Evolutionary conservation across 1,140 invertebrate species (phyloP), one percentile per base, ranked within the genome.

Genomic region (Druon quercuslanigerum): DNA sequence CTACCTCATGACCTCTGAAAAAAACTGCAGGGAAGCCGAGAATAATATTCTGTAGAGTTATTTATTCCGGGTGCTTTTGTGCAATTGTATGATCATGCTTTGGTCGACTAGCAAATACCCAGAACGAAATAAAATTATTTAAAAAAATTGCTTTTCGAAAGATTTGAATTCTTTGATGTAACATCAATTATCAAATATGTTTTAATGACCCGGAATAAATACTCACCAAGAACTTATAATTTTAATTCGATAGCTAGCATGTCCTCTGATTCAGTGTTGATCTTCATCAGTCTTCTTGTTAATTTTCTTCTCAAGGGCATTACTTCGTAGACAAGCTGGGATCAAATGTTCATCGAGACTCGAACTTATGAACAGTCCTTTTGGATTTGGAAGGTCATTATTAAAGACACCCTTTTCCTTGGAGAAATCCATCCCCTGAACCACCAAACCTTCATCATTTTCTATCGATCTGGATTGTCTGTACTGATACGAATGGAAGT

Each of bases 141-240:
- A 0, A 11, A 46, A 46, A 46, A 46, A 11, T 46, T 46, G 6
- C 40, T 7, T 46, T 46, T 9, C 0, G 8, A 46, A 11, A 46
- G 40, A 46, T 46, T 46, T 7, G 0, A 46, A 46, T 46, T 9
- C 7, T 46, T 20, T 17, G 1, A 17, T 56, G 16, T 56, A 8
- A 56, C n/a, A 20, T 17, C 7, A 7, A 56, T 17, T 11, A 17
- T 56, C 2, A 17, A 40, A 60, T 71, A 46, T 1, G 40, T 46
- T 11, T 33, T 33, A 73, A 19, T 46, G 13, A 74, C 74, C 60
- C 76, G 70, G 71, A 72, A 60, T 71, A 75, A 79, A 79, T 72
- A 82, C 81, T 85, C 79, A 83, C 80, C 80, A 75, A 66, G 33
- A 66, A 66, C 2, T 14, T 46, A 16, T 3, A 33, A 60, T 40